phyloP scores from a whole-genome alignment of 2,797 vertebrate species.

The Echeneis naucrates region DNA sequence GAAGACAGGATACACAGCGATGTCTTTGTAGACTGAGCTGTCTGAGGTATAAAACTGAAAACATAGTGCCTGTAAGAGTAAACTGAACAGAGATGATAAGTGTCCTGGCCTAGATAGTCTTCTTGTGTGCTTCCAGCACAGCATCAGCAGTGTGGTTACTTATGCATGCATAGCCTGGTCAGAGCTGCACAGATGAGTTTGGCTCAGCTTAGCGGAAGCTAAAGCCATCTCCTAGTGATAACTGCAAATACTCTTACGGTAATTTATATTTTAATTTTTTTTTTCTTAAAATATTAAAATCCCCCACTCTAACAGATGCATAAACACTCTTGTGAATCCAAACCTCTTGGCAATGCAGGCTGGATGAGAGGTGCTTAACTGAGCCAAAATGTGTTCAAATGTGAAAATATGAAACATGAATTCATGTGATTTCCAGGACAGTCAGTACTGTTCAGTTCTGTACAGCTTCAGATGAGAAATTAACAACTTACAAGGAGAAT shows the following conservation, averaged over 20 bases:
- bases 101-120: constrained; percentile 41
- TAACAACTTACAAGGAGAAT: neutral
- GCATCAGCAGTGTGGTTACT: constrained; percentile 58
- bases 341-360: constrained; percentile 14
- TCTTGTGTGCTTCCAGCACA: constrained; percentile 60
- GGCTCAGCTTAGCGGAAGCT: constrained; percentile 65
- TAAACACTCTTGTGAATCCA: constrained; percentile 29
- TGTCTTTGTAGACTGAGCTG: constrained; percentile 4
- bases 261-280: constrained; percentile 59
- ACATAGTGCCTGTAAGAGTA: constrained; percentile 15
- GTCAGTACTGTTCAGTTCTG: constrained; percentile 3
- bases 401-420: constrained; percentile 38
- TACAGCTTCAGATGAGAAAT: neutral
- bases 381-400: constrained; percentile 23
- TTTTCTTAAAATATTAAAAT: constrained; percentile 50
- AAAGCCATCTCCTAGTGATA: constrained; percentile 65
- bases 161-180: constrained; percentile 67
- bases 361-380: constrained; percentile 19
- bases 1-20: neutral
- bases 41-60: constrained; percentile 16
- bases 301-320: constrained; percentile 2
- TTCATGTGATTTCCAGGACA: constrained; percentile 24
- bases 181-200: constrained; percentile 50
- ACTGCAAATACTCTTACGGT: constrained; percentile 59
- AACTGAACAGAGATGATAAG: constrained; percentile 53